Percentiles rank a stretch among this genome's conserved stretches.
These are phyloP conservation scores for Heloderma charlesbogerti DNA, from an alignment of 2,113 vertebrate species.

Conservation along the genomic window DNA sequence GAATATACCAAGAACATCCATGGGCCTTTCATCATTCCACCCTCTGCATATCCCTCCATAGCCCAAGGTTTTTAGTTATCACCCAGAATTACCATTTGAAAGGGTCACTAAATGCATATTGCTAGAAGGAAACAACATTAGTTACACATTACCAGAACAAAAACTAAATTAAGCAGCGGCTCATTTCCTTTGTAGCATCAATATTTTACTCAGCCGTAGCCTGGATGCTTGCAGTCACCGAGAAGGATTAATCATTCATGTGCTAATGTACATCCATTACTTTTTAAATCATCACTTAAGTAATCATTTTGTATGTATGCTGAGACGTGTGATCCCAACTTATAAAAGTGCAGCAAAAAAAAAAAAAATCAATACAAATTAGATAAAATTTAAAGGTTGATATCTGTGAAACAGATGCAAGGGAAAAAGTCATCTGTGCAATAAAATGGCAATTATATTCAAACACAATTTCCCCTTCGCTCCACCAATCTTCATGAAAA, in stretches of 20 bases:
- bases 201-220: conserved; percentile 74
- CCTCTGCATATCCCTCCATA: conserved; percentile 50
- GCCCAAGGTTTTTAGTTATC: conserved; percentile 65
- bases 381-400: conserved; percentile 70
- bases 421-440: conserved; percentile 30
- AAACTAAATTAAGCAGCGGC: conserved; percentile 78
- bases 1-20: conserved; percentile 22
- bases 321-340: conserved; percentile 64
- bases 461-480: conserved; percentile 50
- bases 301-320: conserved; percentile 63
- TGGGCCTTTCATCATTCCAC: conserved; percentile 39
- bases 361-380: conserved; percentile 66
- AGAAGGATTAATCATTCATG: conserved; percentile 74
- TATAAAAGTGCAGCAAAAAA: conserved; percentile 60
- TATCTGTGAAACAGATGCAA: conserved; percentile 58
- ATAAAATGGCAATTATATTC: conserved; percentile 57
- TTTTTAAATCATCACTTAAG: conserved; percentile 76
- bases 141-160: conserved; percentile 78
- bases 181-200: conserved; percentile 76
- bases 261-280: conserved; percentile 73
- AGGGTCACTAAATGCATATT: conserved; percentile 68
- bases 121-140: conserved; percentile 75
- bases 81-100: conserved; percentile 70
- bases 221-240: conserved; percentile 63
- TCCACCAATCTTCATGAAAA: conserved; percentile 34